phyloP scores from a whole-genome alignment of 2,888 invertebrate species.

The Esperia sulphurella region DNA sequence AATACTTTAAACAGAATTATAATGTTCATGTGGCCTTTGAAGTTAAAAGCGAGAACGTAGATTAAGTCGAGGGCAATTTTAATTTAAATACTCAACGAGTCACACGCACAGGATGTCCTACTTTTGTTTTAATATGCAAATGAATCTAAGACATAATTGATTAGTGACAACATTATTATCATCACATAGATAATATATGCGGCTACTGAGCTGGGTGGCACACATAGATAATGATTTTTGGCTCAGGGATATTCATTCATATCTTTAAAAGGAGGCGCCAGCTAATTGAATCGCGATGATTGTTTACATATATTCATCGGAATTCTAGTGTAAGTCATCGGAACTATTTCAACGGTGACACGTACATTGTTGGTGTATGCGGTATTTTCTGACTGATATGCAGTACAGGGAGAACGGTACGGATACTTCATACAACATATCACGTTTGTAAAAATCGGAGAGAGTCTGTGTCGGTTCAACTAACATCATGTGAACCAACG shows the following conservation, averaged over 20 bases:
- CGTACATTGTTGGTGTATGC: conserved; percentile 38
- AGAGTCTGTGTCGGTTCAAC: too few relatives aligned
- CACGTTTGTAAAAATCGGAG: neutral
- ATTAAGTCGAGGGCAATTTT: too few relatives aligned
- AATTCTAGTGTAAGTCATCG: conserved; percentile 59
- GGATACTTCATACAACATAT: neutral
- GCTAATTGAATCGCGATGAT: conserved; percentile 32
- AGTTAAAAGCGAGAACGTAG: too few relatives aligned
- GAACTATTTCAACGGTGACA: conserved; percentile 65
- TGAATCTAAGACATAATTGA: too few relatives aligned
- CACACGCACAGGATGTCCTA: too few relatives aligned
- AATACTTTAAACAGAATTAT: too few relatives aligned
- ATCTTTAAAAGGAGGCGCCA: neutral
- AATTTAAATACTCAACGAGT: too few relatives aligned
- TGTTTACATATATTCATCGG: conserved; percentile 50
- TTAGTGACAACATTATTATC: too few relatives aligned
- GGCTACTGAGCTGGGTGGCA: neutral
- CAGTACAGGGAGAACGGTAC: neutral
- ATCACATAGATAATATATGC: neutral
- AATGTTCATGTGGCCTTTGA: too few relatives aligned
- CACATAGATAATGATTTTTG: conserved; percentile 6
- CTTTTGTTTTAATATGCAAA: too few relatives aligned
- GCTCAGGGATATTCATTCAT: conserved; percentile 5
- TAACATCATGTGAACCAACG: too few relatives aligned
- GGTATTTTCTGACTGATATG: conserved; percentile 8